Evolutionary conservation across 2,113 vertebrate species (phyloP), one percentile per base, ranked within the genome.

Genomic region (Suncus etruscus): DNA sequence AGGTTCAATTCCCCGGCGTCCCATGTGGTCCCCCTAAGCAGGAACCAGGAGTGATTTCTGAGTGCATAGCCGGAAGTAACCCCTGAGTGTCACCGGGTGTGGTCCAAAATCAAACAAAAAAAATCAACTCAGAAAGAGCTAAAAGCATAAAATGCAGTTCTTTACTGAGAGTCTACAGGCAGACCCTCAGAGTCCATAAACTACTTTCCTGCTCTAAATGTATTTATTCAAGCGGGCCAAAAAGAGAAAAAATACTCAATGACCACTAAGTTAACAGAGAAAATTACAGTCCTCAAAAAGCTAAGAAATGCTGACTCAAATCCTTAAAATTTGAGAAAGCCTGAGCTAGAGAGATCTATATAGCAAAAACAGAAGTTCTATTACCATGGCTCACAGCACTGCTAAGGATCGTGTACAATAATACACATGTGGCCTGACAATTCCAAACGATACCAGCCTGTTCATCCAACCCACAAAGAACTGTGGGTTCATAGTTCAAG

Each of bases 231-330:
- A 91, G 89, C 48, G 61, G 54, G 63, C 58, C 15, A 16, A 16
- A 61, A 61, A 61, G 6, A 16, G 6, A 61, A 39, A 20, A 61
- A 61, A 61, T 18, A 58, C 6, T 22, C 16, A 18, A 20, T 5
- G 18, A 6, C n/a, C 24, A 31, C 63, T 18, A 27, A n/a, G 47
- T 31, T 87, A n/a, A n/a, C 54, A 47, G 76, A 72, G 68, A 81
- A 51, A 24, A 83, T 14, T 54, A 15, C 5, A 70, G 70, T 5
- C 58, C n/a, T 73, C 50, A 90, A 86, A 92, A 92, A 48, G 76
- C 80, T 65, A 91, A 86, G 47, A 47, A 45, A 10, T 78, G 29
- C 32, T 89, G 18, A 79, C 70, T 87, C 50, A 90, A 85, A 80
- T 7, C 4, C 20, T 91, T 68, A 16, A 61, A 61, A 61, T 5